Evolutionary conservation across 2,888 invertebrate species (phyloP).

Genomic region (Rapana venosa): DNA sequence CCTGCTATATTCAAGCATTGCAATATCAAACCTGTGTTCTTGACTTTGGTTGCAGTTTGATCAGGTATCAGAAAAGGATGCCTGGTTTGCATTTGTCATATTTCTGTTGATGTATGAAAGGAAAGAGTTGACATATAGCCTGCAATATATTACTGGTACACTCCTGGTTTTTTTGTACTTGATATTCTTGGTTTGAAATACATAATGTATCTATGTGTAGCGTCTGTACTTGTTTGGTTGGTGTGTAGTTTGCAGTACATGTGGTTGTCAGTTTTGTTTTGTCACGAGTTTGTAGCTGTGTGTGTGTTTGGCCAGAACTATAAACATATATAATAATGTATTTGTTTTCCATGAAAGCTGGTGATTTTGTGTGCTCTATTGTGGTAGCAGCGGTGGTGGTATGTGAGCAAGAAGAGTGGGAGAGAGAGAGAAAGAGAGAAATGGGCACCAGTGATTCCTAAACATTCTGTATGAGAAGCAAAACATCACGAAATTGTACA

Average conservation of each 20-base stretch:
- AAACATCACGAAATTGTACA: constrained; percentile 31
- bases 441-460: constrained; percentile 24
- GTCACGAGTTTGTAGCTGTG: neutral
- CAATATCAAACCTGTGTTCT: constrained; percentile 43
- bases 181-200: neutral
- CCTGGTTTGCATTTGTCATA: neutral
- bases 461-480: constrained; percentile 32
- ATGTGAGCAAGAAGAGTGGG: neutral
- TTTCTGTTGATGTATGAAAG: neutral
- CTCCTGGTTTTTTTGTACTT: neutral
- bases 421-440: constrained; percentile 3
- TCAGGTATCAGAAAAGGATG: neutral
- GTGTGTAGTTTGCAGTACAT: constrained; percentile 8
- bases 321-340: neutral
- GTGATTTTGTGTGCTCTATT: constrained; percentile 2
- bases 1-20: constrained; percentile 20
- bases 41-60: neutral
- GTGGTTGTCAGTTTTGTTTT: neutral
- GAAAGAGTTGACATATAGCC: neutral
- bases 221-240: neutral
- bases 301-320: neutral
- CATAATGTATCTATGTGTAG: constrained; percentile 3
- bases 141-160: constrained; percentile 21
- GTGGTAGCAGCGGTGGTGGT: neutral
- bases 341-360: neutral